Conservation (phyloP, 2,113 vertebrate species). For the Pseudopodoces humilis region DNA sequence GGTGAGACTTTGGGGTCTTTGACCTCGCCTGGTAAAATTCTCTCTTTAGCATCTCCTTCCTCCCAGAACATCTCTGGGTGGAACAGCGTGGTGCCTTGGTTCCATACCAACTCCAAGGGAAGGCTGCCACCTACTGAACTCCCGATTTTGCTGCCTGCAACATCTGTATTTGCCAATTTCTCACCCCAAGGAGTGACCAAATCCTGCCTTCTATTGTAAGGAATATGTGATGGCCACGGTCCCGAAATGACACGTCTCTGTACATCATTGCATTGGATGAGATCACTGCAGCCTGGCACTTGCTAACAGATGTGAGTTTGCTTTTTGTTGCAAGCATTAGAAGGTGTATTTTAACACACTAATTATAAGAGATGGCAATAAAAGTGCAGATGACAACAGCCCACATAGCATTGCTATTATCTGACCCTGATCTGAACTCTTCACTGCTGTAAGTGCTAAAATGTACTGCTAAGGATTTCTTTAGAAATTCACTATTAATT, state of each 20-base stretch:
- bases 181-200: not conserved
- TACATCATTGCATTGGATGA: not conserved
- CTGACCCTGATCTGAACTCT: slow-evolving; percentile 37
- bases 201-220: not conserved
- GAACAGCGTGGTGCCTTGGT: not conserved
- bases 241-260: fast-evolving
- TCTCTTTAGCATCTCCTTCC: not conserved
- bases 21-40: not conserved
- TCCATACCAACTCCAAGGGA: slow-evolving; percentile 30
- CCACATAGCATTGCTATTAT: not conserved
- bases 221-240: not conserved
- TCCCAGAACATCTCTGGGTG: not conserved
- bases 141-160: not conserved
- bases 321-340: not conserved
- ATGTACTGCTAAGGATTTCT: not conserved
- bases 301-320: not conserved
- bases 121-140: slow-evolving; percentile 64
- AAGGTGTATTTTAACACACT: not conserved
- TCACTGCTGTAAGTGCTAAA: not conserved
- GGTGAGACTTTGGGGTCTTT: not conserved
- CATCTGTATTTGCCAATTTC: not conserved
- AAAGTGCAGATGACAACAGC: not conserved
- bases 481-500: slow-evolving; percentile 27
- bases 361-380: not conserved
- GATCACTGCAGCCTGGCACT: not conserved